These are phyloP conservation scores for Polydrusus pterygomalis DNA, from an alignment of 2,888 invertebrate genomes.

Conservation along the genomic window DNA sequence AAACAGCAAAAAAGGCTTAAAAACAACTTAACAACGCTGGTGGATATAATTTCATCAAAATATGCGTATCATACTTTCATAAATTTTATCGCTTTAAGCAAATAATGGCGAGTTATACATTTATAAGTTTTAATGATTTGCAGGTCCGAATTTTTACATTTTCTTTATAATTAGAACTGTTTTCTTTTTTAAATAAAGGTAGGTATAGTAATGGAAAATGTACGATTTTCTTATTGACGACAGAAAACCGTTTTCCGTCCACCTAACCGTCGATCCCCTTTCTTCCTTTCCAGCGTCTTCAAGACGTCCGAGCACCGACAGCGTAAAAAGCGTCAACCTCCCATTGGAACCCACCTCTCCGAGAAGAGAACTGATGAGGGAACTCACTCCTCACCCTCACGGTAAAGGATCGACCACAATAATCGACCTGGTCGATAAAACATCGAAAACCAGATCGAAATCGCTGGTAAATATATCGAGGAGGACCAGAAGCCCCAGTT, in stretches of 20 bases:
- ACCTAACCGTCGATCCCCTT: no score
- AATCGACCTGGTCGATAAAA: constrained; percentile 28
- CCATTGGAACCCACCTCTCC: constrained; percentile 32
- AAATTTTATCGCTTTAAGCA: background rate
- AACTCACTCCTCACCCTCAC: constrained; percentile 43
- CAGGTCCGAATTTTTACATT: no score
- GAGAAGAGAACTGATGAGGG: constrained; percentile 31
- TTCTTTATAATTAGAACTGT: no score
- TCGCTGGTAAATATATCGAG: constrained; percentile 61
- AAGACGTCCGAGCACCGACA: constrained; percentile 47
- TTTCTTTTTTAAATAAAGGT: no score
- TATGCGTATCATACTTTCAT: background rate
- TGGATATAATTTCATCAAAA: no score
- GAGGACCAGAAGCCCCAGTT: constrained; percentile 52
- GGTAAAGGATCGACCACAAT: constrained; percentile 21
- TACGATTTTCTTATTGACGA: no score
- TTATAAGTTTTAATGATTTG: no score
- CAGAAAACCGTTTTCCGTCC: no score
- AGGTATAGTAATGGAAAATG: no score
- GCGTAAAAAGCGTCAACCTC: constrained; percentile 49
- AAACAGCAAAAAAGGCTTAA: no score
- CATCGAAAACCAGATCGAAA: constrained; percentile 60
- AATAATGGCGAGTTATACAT: no score
- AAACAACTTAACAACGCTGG: no score
- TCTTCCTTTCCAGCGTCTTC: constrained; percentile 51